These are phyloP conservation scores for Bovichtus variegatus DNA, from an alignment of 2,797 vertebrate species.

Conservation along the genomic window DNA sequence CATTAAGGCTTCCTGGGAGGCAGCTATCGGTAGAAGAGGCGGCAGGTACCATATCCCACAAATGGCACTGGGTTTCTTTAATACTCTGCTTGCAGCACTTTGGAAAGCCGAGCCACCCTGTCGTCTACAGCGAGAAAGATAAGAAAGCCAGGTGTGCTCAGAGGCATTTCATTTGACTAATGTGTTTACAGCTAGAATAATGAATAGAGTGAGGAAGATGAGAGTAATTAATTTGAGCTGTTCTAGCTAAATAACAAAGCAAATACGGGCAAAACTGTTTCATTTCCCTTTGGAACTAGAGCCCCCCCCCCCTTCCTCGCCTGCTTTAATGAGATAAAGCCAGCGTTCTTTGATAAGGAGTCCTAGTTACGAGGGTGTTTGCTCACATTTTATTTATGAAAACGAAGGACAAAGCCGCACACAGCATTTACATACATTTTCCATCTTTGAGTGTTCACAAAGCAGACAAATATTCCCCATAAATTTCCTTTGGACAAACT, in stretches of 20 bases:
- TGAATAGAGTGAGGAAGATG: slow-evolving; percentile 74
- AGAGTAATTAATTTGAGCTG: slow-evolving; percentile 82
- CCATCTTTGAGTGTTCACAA: not conserved
- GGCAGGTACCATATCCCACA: slow-evolving; percentile 63
- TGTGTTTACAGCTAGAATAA: slow-evolving; percentile 80
- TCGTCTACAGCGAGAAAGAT: slow-evolving; percentile 46
- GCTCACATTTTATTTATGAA: slow-evolving; percentile 46
- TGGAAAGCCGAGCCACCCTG: slow-evolving; percentile 41
- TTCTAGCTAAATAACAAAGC: slow-evolving; percentile 83
- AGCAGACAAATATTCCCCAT: not conserved
- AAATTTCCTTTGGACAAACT: not conserved
- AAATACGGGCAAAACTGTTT: slow-evolving; percentile 83
- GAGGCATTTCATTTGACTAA: slow-evolving; percentile 80
- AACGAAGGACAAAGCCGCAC: slow-evolving; percentile 35
- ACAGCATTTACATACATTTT: slow-evolving; percentile 17
- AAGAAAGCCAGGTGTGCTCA: slow-evolving; percentile 79
- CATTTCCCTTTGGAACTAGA: slow-evolving; percentile 75
- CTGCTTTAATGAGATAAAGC: slow-evolving; percentile 80
- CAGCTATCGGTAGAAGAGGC: slow-evolving; percentile 69
- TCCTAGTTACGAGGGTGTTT: slow-evolving; percentile 70
- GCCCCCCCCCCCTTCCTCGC: slow-evolving; percentile 32
- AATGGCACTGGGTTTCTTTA: slow-evolving; percentile 63
- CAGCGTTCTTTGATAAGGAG: slow-evolving; percentile 74
- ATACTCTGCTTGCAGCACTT: slow-evolving; percentile 54
- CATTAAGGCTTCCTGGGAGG: slow-evolving; percentile 86